Conservation (phyloP, 2,888 invertebrate genomes). For the Pollenia angustigena region DNA sequence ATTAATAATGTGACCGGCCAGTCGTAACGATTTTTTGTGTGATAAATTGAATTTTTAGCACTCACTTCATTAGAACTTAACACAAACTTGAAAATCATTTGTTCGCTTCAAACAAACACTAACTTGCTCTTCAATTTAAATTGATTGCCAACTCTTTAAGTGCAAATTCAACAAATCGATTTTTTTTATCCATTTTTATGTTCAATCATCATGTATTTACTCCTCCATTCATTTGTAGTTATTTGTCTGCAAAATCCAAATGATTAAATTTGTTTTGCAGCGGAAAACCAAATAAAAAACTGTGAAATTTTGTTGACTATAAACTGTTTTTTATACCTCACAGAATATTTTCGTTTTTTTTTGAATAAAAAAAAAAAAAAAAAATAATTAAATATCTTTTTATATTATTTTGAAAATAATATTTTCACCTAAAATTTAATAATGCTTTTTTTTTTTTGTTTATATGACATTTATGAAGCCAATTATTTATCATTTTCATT, state of each 20-base stretch:
- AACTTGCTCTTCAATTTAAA: slow-evolving; percentile 23
- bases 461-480: too few species aligned
- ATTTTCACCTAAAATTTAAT: too few species aligned
- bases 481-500: too few species aligned
- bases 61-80: slow-evolving; percentile 14
- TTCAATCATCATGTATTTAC: not conserved
- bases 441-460: too few species aligned
- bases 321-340: not conserved
- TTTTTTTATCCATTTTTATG: slow-evolving; percentile 20
- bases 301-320: slow-evolving; percentile 8
- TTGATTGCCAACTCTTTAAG: slow-evolving; percentile 50
- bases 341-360: not conserved
- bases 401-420: too few species aligned
- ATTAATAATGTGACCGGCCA: slow-evolving; percentile 19
- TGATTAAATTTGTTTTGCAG: slow-evolving; percentile 10
- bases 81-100: not conserved
- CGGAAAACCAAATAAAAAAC: not conserved
- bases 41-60: slow-evolving; percentile 12
- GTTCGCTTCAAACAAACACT: too few species aligned
- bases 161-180: slow-evolving; percentile 51
- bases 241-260: slow-evolving; percentile 12
- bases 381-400: too few species aligned
- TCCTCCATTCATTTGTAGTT: slow-evolving; percentile 1
- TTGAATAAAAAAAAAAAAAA: not conserved
- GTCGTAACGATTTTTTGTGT: not conserved